Base-by-base conservation (phyloP, 2,113 vertebrate genomes). In the Leucosticte australis region DNA sequence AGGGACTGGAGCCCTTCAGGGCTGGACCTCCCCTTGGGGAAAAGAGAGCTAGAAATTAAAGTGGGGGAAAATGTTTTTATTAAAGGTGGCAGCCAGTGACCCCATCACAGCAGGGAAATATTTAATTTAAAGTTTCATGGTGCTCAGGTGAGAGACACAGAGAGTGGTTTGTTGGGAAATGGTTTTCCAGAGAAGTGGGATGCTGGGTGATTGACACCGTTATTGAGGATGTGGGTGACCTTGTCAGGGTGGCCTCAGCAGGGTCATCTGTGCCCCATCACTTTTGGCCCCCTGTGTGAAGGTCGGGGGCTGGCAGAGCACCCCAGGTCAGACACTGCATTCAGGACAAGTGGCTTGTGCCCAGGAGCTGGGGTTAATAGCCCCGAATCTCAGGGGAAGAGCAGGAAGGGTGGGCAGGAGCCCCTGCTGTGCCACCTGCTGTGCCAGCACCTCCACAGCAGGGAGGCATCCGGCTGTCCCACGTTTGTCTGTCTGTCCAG, bases 361-460 rank as follows among this genome's bases (percentile, higher is more conserved):
- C 42, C 77, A 18, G 39, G 4, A 35, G 9, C 26, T 1, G 57
- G 22, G 33, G 0, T 15, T 6, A 3, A 37, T 1, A 19, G 8
- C 10, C 75, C 22, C 1, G 0, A 13, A 2, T 7, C 12, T 2
- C 47, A 23, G 3, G 42, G 28, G 26, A 11, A 33, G 41, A 79
- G 15, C 39, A 2, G 60, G 8, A 39, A 13, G 19, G 50, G 9
- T 5, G 13, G 10, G 73, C 77, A 86, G 87, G n/a, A 63, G 69
- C n/a, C 13, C 21, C 33, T 39, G 86, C 85, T 39, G 13, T 19
- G 49, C 56, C 33, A 15, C 41, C 31, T 17, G 59, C 56, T 16
- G 49, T 37, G 67, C 49, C 81, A 7, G 33, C 19, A 14, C 20
- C 11, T 13, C 28, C 78, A 2, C 9, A 21, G 62, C 31, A 53